These are phyloP conservation scores for Lasioglossum pauxillum DNA, from an alignment of 2,888 invertebrate genomes.

Conservation along the genomic window DNA sequence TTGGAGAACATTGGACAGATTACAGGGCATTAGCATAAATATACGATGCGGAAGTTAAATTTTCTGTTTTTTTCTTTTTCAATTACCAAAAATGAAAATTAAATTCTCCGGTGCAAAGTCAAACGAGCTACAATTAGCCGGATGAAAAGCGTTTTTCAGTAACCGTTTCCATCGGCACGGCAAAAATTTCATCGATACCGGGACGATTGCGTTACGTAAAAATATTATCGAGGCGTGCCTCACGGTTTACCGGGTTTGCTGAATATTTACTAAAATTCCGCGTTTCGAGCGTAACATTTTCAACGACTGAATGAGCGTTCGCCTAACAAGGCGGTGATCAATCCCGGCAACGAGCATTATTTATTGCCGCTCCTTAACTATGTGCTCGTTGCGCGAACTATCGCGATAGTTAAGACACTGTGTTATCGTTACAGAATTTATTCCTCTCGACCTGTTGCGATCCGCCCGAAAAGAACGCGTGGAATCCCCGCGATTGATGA, in stretches of 20 bases:
- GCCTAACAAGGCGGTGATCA: not conserved
- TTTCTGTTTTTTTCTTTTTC: not conserved
- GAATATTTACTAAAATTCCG: conserved; percentile 26
- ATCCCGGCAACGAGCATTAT: conserved; percentile 1
- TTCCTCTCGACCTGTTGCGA: not conserved
- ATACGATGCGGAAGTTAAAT: not conserved
- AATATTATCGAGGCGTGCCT: conserved; percentile 21
- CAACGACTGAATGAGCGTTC: not conserved
- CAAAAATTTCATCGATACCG: conserved; percentile 16
- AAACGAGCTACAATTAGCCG: not conserved
- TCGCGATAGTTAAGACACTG: not conserved
- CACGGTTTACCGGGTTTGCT: conserved; percentile 6
- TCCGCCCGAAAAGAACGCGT: not conserved
- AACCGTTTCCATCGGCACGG: not conserved
- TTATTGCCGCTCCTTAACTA: not conserved
- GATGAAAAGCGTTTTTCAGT: not conserved
- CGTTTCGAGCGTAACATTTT: not conserved
- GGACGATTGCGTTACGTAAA: conserved; percentile 36
- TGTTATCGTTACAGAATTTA: not conserved
- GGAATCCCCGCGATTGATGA: not conserved
- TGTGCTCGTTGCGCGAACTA: not conserved
- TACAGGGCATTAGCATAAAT: not conserved
- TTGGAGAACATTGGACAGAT: not conserved
- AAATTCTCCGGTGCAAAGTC: not conserved
- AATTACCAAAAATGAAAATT: not conserved